phyloP scores from a whole-genome alignment of 2,797 vertebrate species.

The Apodemus agrarius region DNA sequence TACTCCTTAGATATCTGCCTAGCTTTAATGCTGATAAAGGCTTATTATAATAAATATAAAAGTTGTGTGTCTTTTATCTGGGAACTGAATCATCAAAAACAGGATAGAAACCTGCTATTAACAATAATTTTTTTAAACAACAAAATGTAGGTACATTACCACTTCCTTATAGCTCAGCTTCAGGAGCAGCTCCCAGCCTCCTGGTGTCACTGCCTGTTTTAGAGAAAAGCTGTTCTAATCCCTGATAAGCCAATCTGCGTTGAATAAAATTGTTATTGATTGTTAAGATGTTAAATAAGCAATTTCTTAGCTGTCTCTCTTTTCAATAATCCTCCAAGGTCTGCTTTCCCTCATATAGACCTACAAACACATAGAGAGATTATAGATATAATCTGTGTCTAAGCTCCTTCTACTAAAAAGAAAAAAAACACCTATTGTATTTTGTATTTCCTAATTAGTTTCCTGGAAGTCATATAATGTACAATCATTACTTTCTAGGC shows the following conservation, averaged over 20 bases:
- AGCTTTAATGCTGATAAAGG: too few relatives aligned
- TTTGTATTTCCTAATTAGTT: not conserved
- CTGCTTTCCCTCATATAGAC: not conserved
- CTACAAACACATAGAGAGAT: not conserved
- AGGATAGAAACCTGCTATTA: too few relatives aligned
- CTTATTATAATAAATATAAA: too few relatives aligned
- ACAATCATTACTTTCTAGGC: not conserved
- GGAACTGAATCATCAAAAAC: too few relatives aligned
- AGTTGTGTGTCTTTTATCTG: too few relatives aligned
- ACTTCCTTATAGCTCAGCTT: not conserved
- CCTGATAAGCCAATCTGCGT: not conserved
- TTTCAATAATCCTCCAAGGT: not conserved
- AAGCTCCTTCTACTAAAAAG: not conserved
- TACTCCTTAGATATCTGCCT: too few relatives aligned
- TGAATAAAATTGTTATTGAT: not conserved
- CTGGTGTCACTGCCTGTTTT: not conserved
- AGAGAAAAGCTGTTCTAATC: not conserved
- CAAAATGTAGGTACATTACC: too few relatives aligned
- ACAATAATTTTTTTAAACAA: too few relatives aligned
- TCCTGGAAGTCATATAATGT: not conserved
- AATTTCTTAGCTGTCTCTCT: not conserved
- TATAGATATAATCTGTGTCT: not conserved
- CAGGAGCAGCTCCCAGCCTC: not conserved
- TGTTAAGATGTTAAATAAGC: not conserved
- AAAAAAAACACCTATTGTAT: not conserved